Conservation (phyloP, 2,113 vertebrate species). For the Tiliqua scincoides region DNA sequence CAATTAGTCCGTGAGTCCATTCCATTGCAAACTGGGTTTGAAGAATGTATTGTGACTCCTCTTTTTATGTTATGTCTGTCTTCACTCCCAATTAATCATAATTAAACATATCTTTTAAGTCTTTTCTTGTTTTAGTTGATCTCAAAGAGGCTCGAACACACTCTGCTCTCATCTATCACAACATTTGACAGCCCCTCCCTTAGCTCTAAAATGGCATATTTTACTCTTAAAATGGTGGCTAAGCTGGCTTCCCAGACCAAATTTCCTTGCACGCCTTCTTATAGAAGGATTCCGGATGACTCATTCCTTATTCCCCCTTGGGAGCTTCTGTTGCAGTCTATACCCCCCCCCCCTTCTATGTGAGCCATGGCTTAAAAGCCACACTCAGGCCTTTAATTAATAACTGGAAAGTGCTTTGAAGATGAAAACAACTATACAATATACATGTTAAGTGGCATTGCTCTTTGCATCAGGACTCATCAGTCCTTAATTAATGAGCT, state of each 20-base stretch:
- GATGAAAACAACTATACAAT: constrained; percentile 32
- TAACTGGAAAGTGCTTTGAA: constrained; percentile 36
- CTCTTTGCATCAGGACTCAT: constrained; percentile 32
- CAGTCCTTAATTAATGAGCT: constrained; percentile 30
- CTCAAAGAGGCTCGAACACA: not conserved
- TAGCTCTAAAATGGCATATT: not conserved
- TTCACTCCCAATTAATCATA: not conserved
- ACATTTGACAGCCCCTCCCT: not conserved
- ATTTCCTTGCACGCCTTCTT: not conserved
- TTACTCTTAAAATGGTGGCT: not conserved
- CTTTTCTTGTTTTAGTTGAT: not conserved
- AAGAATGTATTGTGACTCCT: not conserved
- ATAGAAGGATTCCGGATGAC: not conserved
- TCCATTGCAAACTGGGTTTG: not conserved
- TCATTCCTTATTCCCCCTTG: not conserved
- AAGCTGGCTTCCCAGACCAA: not conserved
- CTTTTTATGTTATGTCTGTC: not conserved
- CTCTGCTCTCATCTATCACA: not conserved
- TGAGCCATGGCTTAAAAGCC: constrained; percentile 17
- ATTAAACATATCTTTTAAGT: not conserved
- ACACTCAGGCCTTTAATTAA: constrained; percentile 30
- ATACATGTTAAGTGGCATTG: constrained; percentile 35
- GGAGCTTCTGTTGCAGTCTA: not conserved
- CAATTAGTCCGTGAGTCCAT: not conserved
- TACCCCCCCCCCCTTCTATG: not conserved